phyloP scores from a whole-genome alignment of 1,140 invertebrate species.

The Planococcus citri region DNA sequence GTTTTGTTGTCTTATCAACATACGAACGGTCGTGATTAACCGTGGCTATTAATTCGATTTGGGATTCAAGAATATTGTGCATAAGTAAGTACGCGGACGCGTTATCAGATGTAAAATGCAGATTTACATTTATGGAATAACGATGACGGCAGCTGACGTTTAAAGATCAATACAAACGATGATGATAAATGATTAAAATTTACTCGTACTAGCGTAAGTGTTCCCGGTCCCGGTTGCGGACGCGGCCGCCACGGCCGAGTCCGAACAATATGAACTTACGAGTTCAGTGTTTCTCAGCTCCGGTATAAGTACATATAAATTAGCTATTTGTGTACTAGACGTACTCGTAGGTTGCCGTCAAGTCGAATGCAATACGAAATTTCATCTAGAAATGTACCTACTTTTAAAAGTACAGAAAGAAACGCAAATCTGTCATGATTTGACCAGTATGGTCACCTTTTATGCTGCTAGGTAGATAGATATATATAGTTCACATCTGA shows the following conservation, averaged over 20 bases:
- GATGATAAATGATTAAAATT: not conserved
- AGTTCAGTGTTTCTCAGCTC: not conserved
- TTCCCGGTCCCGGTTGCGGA: no score
- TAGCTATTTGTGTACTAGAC: no score
- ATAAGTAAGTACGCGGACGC: not conserved
- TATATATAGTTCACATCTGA: not conserved
- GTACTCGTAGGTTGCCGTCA: no score
- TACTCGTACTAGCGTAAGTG: not conserved
- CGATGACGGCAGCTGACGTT: constrained; percentile 5
- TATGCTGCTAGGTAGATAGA: no score
- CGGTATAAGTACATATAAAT: no score
- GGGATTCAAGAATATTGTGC: no score
- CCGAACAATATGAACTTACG: not conserved
- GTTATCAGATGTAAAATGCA: not conserved
- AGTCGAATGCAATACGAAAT: not conserved
- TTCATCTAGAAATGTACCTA: not conserved
- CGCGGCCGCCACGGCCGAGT: no score
- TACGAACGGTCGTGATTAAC: not conserved
- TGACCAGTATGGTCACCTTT: no score
- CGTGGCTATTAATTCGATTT: not conserved
- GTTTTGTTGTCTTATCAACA: no score
- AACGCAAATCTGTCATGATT: not conserved
- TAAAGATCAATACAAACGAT: constrained; percentile 4
- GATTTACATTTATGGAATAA: constrained; percentile 2
- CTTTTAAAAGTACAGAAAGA: no score